Conservation (phyloP, 2,113 vertebrate species). For the Laticauda colubrina region DNA sequence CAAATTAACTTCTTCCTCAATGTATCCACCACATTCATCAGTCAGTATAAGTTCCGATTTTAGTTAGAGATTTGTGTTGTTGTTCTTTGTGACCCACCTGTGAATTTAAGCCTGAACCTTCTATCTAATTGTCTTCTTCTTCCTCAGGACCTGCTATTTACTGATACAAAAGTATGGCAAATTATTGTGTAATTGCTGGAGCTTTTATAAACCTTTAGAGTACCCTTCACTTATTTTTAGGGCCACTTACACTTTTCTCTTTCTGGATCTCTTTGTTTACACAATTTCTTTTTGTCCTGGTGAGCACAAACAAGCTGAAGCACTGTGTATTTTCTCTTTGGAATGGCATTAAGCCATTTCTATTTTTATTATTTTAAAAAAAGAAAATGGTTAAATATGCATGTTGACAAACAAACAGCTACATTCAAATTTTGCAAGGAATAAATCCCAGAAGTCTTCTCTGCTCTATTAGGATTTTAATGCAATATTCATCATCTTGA, state of each 20-base stretch:
- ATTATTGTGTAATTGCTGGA: neutral
- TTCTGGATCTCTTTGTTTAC: neutral
- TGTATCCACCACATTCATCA: neutral
- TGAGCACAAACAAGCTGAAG: neutral
- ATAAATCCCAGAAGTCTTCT: neutral
- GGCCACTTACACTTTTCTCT: neutral
- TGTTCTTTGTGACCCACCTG: neutral
- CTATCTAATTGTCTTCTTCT: neutral
- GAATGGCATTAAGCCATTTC: neutral
- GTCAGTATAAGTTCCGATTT: neutral
- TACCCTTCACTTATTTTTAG: constrained; percentile 6
- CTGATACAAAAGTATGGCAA: neutral
- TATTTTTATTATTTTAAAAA: neutral
- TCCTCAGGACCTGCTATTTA: neutral
- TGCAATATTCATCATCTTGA: neutral
- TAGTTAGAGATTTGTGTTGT: neutral
- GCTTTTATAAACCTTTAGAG: neutral
- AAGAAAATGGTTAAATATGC: neutral
- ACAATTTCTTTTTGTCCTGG: neutral
- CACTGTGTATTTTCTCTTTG: neutral
- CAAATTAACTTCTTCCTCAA: neutral
- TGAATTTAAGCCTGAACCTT: neutral
- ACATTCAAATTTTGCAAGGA: neutral
- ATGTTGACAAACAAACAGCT: neutral
- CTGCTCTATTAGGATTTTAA: neutral